phyloP scores from a whole-genome alignment of 2,797 vertebrate genomes.

The Gallinago solitaria region DNA sequence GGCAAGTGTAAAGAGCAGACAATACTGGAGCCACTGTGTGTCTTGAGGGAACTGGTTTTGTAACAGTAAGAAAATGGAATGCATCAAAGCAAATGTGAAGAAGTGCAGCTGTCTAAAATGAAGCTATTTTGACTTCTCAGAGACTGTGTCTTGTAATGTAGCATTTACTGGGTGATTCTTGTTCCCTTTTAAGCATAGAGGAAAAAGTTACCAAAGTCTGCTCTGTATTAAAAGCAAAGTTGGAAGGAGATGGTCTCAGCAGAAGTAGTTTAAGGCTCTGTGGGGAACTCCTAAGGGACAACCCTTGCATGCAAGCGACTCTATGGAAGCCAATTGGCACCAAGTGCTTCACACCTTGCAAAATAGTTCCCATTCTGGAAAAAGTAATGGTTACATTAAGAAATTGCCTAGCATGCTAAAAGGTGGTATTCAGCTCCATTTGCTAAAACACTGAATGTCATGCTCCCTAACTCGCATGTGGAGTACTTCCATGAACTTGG shows the following conservation, averaged over 20 bases:
- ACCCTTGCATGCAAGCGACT: not conserved
- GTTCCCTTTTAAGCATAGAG: not conserved
- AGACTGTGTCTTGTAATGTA: not conserved
- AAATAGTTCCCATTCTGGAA: not conserved
- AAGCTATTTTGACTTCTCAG: not conserved
- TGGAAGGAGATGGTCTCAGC: conserved; percentile 12
- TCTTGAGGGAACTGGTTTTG: not conserved
- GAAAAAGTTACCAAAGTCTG: conserved; percentile 28
- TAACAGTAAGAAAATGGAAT: not conserved
- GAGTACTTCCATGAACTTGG: not conserved
- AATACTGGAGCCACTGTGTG: not conserved
- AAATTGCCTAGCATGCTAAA: not conserved
- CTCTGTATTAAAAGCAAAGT: not conserved
- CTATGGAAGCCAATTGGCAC: not conserved
- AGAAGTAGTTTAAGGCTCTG: not conserved
- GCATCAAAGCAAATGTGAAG: not conserved
- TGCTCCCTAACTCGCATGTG: fast-evolving
- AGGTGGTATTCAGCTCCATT: not conserved
- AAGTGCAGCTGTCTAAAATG: not conserved
- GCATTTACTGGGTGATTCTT: not conserved
- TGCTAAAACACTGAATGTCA: not conserved
- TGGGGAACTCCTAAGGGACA: not conserved
- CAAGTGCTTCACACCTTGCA: not conserved
- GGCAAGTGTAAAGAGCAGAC: not conserved
- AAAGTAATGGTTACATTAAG: not conserved